A percentile compares a stretch with the other conserved stretches of the same genome.
Conservation (phyloP, 2,888 invertebrate genomes). For the Dorcus hopei region DNA sequence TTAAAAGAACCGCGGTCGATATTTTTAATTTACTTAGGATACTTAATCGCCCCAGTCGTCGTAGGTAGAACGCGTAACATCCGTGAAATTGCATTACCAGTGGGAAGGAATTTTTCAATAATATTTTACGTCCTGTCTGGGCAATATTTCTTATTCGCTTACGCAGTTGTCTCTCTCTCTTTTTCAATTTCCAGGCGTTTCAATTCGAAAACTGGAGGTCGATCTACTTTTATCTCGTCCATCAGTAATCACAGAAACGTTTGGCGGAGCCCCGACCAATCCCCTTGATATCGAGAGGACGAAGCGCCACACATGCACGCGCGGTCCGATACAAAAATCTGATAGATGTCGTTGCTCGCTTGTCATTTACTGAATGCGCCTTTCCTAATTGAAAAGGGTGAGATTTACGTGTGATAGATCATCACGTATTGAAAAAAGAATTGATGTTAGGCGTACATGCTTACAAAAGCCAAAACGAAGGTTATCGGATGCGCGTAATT, state of each 20-base stretch:
- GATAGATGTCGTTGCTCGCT: conserved; percentile 20
- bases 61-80: conserved; percentile 40
- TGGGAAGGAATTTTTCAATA: conserved; percentile 42
- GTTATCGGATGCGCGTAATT: conserved; percentile 2
- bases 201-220: conserved; percentile 44
- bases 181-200: conserved; percentile 44
- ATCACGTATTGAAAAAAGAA: conserved; percentile 56
- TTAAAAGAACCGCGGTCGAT: conserved; percentile 28
- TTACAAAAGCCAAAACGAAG: background rate
- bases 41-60: conserved; percentile 32
- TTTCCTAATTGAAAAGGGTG: conserved; percentile 42
- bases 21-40: conserved; percentile 43
- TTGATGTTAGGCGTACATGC: background rate
- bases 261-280: conserved; percentile 33
- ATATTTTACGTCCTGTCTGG: conserved; percentile 41
- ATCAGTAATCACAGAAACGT: conserved; percentile 41
- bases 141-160: conserved; percentile 38
- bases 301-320: conserved; percentile 7
- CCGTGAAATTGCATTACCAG: conserved; percentile 43
- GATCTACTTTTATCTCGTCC: conserved; percentile 43
- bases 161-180: conserved; percentile 31
- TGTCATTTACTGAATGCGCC: conserved; percentile 12
- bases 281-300: conserved; percentile 31
- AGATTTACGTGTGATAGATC: conserved; percentile 59
- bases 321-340: conserved; percentile 26